Evolutionary conservation across 2,797 vertebrate genomes (phyloP).

Genomic region (Erithacus rubecula): DNA sequence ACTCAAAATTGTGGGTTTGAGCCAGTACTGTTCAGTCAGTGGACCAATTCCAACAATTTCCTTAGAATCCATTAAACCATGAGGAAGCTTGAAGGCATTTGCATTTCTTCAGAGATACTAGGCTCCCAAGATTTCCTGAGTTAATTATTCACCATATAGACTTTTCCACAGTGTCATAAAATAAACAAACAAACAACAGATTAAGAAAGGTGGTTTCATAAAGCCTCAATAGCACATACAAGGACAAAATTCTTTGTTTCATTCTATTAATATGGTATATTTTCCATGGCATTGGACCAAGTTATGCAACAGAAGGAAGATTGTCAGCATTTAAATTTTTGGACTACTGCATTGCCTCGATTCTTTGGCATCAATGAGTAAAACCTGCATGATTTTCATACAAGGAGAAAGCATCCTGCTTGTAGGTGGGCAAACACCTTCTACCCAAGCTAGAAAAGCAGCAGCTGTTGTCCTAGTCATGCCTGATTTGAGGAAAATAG

Average conservation of each 20-base stretch:
- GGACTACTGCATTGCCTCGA: conserved; percentile 58
- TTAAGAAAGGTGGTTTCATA: conserved; percentile 27
- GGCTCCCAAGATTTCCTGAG: neutral
- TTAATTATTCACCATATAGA: conserved; percentile 10
- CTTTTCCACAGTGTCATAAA: neutral
- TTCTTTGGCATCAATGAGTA: conserved; percentile 63
- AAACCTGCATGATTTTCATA: conserved; percentile 54
- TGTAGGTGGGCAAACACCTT: conserved; percentile 80
- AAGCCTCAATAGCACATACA: neutral
- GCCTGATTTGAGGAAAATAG: conserved; percentile 41
- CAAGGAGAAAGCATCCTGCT: conserved; percentile 64
- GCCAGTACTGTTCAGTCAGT: neutral
- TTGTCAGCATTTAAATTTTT: conserved; percentile 53
- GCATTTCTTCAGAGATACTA: neutral
- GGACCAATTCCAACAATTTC: neutral
- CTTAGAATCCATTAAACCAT: neutral
- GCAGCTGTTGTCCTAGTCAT: conserved; percentile 63
- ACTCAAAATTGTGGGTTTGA: neutral
- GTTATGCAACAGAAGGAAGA: conserved; percentile 36
- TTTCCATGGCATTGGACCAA: conserved; percentile 66
- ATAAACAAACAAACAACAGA: conserved; percentile 21
- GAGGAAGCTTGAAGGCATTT: neutral
- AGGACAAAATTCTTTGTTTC: conserved; percentile 29
- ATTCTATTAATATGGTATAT: conserved; percentile 47
- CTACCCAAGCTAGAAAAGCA: conserved; percentile 61